Evolutionary conservation across 2,888 invertebrate species (phyloP).

Genomic region (Epistrophe eligans): DNA sequence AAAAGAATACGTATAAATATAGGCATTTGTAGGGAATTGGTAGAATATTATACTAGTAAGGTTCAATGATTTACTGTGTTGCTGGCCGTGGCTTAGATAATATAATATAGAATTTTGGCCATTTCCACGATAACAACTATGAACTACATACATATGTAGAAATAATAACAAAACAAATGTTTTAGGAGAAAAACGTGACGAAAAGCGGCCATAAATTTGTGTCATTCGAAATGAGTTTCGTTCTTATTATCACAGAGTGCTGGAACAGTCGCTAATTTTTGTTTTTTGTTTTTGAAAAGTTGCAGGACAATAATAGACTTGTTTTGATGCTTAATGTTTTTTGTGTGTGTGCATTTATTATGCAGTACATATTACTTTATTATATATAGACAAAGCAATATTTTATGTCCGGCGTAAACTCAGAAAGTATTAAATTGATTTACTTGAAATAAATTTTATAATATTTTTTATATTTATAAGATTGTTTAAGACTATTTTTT

Average conservation of each 20-base stretch:
- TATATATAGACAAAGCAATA: no score
- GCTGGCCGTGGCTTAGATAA: constrained; percentile 31
- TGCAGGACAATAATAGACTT: constrained; percentile 24
- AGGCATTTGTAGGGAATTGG: background rate
- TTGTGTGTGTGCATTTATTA: background rate
- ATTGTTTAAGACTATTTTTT: no score
- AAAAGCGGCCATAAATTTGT: constrained; percentile 17
- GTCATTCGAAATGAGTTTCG: constrained; percentile 11
- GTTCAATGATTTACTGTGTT: constrained; percentile 24
- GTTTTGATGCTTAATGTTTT: background rate
- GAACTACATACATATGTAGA: no score
- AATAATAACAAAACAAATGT: background rate
- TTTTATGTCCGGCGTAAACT: no score
- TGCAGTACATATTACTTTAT: no score
- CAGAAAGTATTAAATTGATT: no score
- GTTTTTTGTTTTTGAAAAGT: background rate
- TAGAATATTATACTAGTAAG: constrained; percentile 6
- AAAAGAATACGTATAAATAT: background rate
- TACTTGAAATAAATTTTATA: no score
- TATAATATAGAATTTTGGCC: constrained; percentile 33
- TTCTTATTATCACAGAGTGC: constrained; percentile 5
- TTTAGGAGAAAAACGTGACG: constrained; percentile 8
- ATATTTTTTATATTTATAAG: no score
- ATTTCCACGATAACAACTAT: constrained; percentile 18
- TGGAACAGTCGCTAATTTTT: background rate